Evolutionary conservation across 2,888 invertebrate genomes (phyloP), one percentile per base, ranked within the genome.

Genomic region (Metopia argyrocephala): DNA sequence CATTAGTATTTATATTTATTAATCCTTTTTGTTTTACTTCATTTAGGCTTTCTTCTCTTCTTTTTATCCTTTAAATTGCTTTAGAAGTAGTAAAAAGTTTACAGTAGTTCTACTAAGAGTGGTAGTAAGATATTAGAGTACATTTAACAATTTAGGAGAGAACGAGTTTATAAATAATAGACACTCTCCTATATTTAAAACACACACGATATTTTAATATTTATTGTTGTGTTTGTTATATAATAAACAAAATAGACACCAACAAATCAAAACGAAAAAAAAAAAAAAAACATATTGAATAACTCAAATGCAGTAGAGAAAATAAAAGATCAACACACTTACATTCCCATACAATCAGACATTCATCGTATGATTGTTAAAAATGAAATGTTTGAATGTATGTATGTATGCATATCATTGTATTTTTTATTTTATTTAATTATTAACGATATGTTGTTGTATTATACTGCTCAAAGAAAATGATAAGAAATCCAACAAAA

Each of bases 1-100:
- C 84, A 85, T 54, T 61, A 15, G 12, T 3, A 27, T 21, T 27
- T 2, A 45, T 6, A n/a, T n/a, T n/a, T n/a, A n/a, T n/a, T n/a
- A n/a, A n/a, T n/a, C n/a, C n/a, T n/a, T n/a, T n/a, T n/a, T n/a
- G n/a, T n/a, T n/a, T n/a, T n/a, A n/a, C n/a, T n/a, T n/a, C n/a
- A n/a, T n/a, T n/a, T n/a, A n/a, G n/a, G n/a, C n/a, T n/a, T n/a
- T n/a, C n/a, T n/a, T n/a, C n/a, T n/a, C n/a, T n/a, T n/a, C n/a
- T n/a, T n/a, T n/a, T n/a, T n/a, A n/a, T n/a, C n/a, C n/a, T n/a
- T n/a, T n/a, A n/a, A n/a, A n/a, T n/a, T n/a, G n/a, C n/a, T n/a
- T n/a, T n/a, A n/a, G n/a, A n/a, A n/a, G n/a, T n/a, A n/a, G n/a
- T n/a, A n/a, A n/a, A n/a, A n/a, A n/a, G n/a, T n/a, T n/a, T n/a